Conservation (phyloP, 2,797 vertebrate species). For the Galaxias olidus region DNA sequence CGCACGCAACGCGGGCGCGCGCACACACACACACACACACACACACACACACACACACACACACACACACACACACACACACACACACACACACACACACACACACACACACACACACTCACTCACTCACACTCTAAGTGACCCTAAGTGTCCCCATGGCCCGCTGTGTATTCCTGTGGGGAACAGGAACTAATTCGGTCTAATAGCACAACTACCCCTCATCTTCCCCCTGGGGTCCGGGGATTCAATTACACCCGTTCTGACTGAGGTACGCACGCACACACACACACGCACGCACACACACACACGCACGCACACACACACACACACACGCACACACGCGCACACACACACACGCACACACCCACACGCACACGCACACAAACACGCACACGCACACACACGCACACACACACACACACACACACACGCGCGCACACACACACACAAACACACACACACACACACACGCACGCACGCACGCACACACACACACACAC, state of each 20-base stretch:
- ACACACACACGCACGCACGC: too few relatives aligned
- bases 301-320: too few relatives aligned
- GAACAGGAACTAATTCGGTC: constrained; percentile 66
- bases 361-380: too few relatives aligned
- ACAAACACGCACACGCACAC: too few relatives aligned
- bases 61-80: neutral
- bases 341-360: too few relatives aligned
- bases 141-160: constrained; percentile 30
- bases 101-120: constrained; percentile 2
- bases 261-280: constrained; percentile 51
- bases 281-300: constrained; percentile 59
- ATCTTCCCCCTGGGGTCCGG: constrained; percentile 64
- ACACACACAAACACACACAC: too few relatives aligned
- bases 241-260: constrained; percentile 70
- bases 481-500: too few relatives aligned
- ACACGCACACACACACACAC: too few relatives aligned
- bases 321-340: too few relatives aligned
- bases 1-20: neutral
- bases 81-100: neutral
- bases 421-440: too few relatives aligned
- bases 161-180: constrained; percentile 59
- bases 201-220: constrained; percentile 69
- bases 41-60: constrained; percentile 16
- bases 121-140: constrained; percentile 6
- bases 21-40: constrained; percentile 19